phyloP scores from a whole-genome alignment of 2,888 invertebrate species.

The Eupelmus urozonus region DNA sequence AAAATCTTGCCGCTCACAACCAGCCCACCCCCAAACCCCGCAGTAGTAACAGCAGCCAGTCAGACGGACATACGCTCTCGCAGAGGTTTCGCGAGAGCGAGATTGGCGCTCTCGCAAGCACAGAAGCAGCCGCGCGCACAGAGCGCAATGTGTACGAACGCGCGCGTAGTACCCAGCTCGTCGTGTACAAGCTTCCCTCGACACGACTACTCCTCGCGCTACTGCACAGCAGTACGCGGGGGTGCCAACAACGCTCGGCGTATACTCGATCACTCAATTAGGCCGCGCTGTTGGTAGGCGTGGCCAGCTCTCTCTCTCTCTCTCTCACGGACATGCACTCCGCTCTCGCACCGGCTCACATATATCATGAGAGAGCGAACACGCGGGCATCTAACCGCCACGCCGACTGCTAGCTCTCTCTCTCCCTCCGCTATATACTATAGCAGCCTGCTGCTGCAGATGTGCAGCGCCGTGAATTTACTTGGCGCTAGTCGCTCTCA shows the following conservation, averaged over 20 bases:
- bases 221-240: neutral
- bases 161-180: neutral
- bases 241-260: slow-evolving; percentile 40
- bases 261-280: slow-evolving; percentile 67
- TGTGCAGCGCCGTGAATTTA: too few species aligned
- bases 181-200: slow-evolving; percentile 11
- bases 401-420: too few species aligned
- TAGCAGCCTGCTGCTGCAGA: too few species aligned
- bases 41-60: slow-evolving; percentile 32
- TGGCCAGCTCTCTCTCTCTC: slow-evolving; percentile 46
- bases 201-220: neutral
- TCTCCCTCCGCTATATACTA: too few species aligned
- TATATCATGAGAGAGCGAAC: neutral
- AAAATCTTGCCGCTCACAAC: too few species aligned
- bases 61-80: slow-evolving; percentile 2
- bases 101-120: neutral
- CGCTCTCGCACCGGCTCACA: neutral
- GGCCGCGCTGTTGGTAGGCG: slow-evolving; percentile 72
- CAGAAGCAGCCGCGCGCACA: slow-evolving; percentile 2
- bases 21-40: too few species aligned
- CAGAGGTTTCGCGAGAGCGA: slow-evolving; percentile 19
- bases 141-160: neutral
- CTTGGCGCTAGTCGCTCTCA: too few species aligned
- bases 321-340: neutral
- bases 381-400: slow-evolving; percentile 25